These are phyloP conservation scores for Drosophila seguyi DNA, from an alignment of 1,140 invertebrate genomes.

Conservation along the genomic window DNA sequence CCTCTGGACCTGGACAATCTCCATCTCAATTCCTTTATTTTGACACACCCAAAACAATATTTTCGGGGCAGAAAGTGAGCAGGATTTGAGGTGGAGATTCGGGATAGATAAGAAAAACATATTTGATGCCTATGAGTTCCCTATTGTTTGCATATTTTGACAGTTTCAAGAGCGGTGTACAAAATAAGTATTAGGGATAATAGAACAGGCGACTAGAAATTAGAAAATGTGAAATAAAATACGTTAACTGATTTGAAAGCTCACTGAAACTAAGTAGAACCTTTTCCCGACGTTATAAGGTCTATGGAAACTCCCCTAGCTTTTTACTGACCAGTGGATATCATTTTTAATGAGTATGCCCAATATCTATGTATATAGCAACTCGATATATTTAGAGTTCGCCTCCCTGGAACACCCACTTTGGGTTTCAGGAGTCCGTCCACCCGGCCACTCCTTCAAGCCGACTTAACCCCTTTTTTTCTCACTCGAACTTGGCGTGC, in stretches of 20 bases:
- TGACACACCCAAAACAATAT: slow-evolving; percentile 38
- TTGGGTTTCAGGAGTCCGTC: neutral
- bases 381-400: slow-evolving; percentile 12
- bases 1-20: slow-evolving; percentile 2
- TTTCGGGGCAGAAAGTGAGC: slow-evolving; percentile 34
- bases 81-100: slow-evolving; percentile 21
- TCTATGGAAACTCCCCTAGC: neutral
- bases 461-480: slow-evolving; percentile 37
- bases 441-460: slow-evolving; percentile 34
- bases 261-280: neutral
- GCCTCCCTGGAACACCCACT: slow-evolving; percentile 13
- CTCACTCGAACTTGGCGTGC: slow-evolving; percentile 59
- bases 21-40: slow-evolving; percentile 22
- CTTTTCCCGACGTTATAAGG: neutral
- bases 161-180: neutral
- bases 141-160: slow-evolving; percentile 45
- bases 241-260: neutral
- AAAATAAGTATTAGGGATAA: neutral
- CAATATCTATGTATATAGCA: neutral
- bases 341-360: neutral
- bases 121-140: slow-evolving; percentile 18
- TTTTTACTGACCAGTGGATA: neutral
- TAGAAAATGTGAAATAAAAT: neutral
- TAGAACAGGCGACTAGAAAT: too few relatives aligned
- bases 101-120: slow-evolving; percentile 42